phyloP scores from a whole-genome alignment of 1,140 invertebrate genomes.

The Atta texana region DNA sequence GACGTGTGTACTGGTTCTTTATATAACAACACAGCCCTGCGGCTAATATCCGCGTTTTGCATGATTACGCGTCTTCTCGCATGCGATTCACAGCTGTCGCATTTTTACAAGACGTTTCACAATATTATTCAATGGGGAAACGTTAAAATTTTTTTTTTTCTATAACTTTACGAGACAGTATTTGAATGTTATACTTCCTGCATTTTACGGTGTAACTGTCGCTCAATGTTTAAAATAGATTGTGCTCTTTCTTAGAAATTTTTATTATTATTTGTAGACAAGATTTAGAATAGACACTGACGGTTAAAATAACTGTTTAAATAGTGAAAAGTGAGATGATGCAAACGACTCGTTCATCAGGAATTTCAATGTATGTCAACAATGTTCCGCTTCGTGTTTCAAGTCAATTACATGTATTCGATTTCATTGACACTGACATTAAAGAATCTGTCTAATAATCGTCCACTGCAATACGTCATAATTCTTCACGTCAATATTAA shows the following conservation, averaged over 20 bases:
- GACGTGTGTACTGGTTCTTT: conserved; percentile 42
- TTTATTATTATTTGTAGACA: neutral
- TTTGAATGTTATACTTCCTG: neutral
- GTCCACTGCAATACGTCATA: neutral
- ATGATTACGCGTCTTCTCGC: conserved; percentile 39
- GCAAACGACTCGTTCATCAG: neutral
- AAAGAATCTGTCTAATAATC: neutral
- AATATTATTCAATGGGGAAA: conserved; percentile 18
- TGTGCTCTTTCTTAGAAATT: neutral
- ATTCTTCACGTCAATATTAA: neutral
- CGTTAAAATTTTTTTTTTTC: neutral
- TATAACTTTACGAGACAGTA: neutral
- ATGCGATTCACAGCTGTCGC: neutral
- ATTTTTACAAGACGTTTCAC: neutral
- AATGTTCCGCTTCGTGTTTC: neutral
- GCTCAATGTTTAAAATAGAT: neutral
- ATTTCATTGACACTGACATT: conserved; percentile 49
- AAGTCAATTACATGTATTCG: conserved; percentile 20
- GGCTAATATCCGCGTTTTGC: conserved; percentile 43
- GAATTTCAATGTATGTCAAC: conserved; percentile 29
- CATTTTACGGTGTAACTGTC: neutral
- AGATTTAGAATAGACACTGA: neutral
- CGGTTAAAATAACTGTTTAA: neutral
- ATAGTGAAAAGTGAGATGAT: conserved; percentile 11
- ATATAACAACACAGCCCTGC: conserved; percentile 35